Percentiles rank a stretch among this genome's conserved stretches.
phyloP scores from a whole-genome alignment of 2,113 vertebrate species.

The Ailuropoda melanoleuca region DNA sequence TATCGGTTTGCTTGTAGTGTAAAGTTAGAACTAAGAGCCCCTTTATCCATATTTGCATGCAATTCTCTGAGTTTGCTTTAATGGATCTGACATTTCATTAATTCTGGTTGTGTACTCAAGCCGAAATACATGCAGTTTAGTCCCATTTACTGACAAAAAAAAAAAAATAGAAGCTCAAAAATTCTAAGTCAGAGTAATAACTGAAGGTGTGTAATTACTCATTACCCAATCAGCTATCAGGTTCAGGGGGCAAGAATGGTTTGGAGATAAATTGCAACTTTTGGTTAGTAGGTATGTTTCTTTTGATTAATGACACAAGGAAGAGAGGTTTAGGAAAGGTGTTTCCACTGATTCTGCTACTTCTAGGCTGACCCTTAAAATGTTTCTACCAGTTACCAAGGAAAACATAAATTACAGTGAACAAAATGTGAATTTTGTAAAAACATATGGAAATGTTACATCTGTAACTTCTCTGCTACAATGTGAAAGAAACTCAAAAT shows the following conservation, averaged over 20 bases:
- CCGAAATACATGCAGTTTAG: constrained; percentile 69
- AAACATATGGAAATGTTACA: constrained; percentile 60
- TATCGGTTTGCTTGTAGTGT: constrained; percentile 15
- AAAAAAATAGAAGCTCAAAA: constrained; percentile 69
- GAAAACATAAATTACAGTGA: constrained; percentile 75
- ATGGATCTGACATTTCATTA: constrained; percentile 79
- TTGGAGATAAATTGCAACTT: constrained; percentile 77
- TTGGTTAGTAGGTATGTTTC: constrained; percentile 70
- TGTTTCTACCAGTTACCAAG: constrained; percentile 66
- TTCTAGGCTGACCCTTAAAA: constrained; percentile 74
- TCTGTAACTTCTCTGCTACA: constrained; percentile 27
- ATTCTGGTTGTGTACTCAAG: constrained; percentile 77
- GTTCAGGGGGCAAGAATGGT: constrained; percentile 69
- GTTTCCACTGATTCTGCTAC: constrained; percentile 73
- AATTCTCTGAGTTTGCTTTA: constrained; percentile 72
- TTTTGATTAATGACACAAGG: constrained; percentile 78
- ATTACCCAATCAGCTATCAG: constrained; percentile 78
- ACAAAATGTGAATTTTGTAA: constrained; percentile 65
- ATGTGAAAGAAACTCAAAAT: constrained; percentile 62
- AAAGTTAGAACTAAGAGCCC: constrained; percentile 49
- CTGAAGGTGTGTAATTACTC: constrained; percentile 78
- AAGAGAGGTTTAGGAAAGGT: constrained; percentile 68
- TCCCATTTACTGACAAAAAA: constrained; percentile 71
- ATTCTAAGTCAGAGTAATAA: constrained; percentile 69
- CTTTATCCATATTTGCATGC: constrained; percentile 67